Evolutionary conservation across 2,797 vertebrate genomes (phyloP), one percentile per base, ranked within the genome.

Genomic region (Tarsius wallacei): DNA sequence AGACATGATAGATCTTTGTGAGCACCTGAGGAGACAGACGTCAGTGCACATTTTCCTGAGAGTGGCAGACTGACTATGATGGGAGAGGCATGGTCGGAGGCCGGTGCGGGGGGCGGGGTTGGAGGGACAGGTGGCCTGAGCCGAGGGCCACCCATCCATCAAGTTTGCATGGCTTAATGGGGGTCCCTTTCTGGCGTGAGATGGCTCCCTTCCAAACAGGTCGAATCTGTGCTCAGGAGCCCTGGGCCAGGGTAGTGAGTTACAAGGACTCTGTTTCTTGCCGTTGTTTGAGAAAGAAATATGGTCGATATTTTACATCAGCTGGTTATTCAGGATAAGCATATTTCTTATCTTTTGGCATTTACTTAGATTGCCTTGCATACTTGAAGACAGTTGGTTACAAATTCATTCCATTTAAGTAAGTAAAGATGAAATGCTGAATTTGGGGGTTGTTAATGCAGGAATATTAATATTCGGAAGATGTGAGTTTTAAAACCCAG

Each of bases 331-430:
- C n/a, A 42, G 90, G 33, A 90, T 86, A 96, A 97, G 92, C 76
- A 42, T 91, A 92, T 97, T 97, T 98, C 96, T 97, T 94, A 85
- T 91, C 96, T 97, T 93, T 84, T 76, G 93, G 86, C 93, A 95
- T 97, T 96, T 95, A 91, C 90, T 98, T 93, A 98, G 97, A 97
- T 97, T 98, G 93, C 93, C 80, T 95, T 91, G 94, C 80, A 19
- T 95, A 95, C 93, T 95, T 93, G 97, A 98, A 96, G 97, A 98
- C 96, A 96, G 91, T 96, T 90, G 97, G 87, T 94, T 97, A 97
- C 87, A 96, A 97, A 97, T 97, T 97, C 97, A 97, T 98, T 97
- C 95, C 42, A 66, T 97, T 98, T 95, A 97, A 98, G 91, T 83
- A 97, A 96, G 87, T 97, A 97, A 97, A 97, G 96, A 81, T 94